Evolutionary conservation across 2,113 vertebrate genomes (phyloP).

Genomic region (Nothoprocta pentlandii): DNA sequence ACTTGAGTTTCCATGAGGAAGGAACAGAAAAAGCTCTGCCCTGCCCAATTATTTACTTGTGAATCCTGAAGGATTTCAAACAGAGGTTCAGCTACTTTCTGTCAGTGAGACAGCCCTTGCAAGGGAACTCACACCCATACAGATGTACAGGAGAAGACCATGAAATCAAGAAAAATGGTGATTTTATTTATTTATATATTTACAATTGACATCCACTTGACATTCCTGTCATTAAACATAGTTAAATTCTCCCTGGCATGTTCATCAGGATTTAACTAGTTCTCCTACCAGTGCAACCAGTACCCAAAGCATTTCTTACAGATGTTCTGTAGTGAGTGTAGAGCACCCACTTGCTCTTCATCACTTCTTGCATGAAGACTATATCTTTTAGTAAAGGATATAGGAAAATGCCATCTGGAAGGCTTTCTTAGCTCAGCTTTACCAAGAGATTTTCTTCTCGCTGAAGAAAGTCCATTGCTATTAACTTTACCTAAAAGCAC

Average conservation of each 20-base stretch:
- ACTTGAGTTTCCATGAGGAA: neutral
- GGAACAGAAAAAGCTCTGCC: neutral
- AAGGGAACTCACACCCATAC: neutral
- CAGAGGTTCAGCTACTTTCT: neutral
- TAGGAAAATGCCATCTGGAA: neutral
- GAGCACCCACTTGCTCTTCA: neutral
- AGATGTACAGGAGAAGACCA: neutral
- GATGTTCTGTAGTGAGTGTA: neutral
- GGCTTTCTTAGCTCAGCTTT: neutral
- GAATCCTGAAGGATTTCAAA: neutral
- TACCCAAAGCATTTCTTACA: neutral
- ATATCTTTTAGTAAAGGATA: neutral
- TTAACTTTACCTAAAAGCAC: neutral
- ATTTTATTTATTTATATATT: neutral
- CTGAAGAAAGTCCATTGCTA: neutral
- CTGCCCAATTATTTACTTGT: neutral
- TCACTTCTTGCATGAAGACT: neutral
- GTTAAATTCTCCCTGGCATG: neutral
- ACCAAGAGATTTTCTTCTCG: neutral
- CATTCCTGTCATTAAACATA: neutral
- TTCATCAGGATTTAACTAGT: neutral
- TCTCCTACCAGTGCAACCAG: neutral
- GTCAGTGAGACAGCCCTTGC: neutral
- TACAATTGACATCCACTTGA: fast-evolving
- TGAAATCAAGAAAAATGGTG: neutral